phyloP scores from a whole-genome alignment of 2,113 vertebrate genomes.

The Neogobius melanostomus region DNA sequence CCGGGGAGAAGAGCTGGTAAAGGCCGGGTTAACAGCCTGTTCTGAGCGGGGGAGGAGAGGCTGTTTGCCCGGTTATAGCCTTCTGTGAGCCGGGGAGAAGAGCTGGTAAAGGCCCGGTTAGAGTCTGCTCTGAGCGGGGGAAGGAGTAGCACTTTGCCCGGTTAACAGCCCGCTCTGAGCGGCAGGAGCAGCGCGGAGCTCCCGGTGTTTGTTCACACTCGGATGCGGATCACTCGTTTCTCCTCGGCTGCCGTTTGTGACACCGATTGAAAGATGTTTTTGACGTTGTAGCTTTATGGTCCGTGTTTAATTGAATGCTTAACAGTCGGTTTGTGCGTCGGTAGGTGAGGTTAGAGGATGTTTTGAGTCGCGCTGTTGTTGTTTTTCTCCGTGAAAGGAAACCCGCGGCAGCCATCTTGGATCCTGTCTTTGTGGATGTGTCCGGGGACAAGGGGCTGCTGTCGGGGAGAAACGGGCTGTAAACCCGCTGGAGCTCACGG shows the following conservation, averaged over 20 bases:
- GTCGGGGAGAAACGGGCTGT: not conserved
- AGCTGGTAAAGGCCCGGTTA: not conserved
- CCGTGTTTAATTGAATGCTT: not conserved
- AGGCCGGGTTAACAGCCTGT: no score
- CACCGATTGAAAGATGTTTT: not conserved
- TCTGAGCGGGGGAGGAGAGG: no score
- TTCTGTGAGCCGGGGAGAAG: no score
- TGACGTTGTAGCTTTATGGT: not conserved
- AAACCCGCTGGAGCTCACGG: no score
- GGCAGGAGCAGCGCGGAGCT: not conserved
- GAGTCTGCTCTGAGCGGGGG: no score
- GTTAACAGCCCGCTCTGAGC: not conserved
- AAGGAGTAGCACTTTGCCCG: not conserved
- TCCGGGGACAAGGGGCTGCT: not conserved
- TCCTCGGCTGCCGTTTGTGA: no score
- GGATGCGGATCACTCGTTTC: no score
- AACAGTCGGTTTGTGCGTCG: not conserved
- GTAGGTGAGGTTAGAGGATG: no score
- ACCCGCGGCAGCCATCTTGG: not conserved
- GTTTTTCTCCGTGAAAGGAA: not conserved
- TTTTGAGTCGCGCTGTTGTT: no score
- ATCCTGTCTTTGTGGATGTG: not conserved
- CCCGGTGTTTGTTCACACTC: no score
- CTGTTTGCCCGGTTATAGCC: no score
- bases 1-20: no score